Evolutionary conservation across 2,113 vertebrate species (phyloP), one percentile per base, ranked within the genome.

Genomic region (Struthidea cinerea): DNA sequence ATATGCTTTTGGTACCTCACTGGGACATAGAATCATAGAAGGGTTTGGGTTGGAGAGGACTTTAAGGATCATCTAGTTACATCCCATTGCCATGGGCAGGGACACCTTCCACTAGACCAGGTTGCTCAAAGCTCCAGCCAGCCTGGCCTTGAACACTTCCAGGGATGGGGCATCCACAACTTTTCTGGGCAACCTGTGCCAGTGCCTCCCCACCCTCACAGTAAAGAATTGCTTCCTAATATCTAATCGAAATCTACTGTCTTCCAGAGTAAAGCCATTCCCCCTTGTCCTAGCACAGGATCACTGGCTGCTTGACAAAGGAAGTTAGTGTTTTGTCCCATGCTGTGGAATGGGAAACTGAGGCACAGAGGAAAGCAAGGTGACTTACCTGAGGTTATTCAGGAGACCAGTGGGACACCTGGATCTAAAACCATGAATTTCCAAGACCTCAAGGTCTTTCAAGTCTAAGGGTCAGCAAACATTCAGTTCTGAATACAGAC

Each of bases 131-230:
- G 22, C 27, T 13, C 18, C 64, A 56, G 14, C 13, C 63, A 56
- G 1, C 32, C 35, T 70, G 41, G 22, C 15, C 49, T 50, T 50
- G 35, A 63, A 37, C 35, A 63, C 9, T 56, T 33, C 22, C 42
- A 70, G 11, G 27, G 1, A 28, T 37, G 42, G 6, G 4, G 3
- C 7, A 70, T 44, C 42, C 13, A n/a, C 18, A 28, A 0, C 1
- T 37, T 70, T 35, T 84, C 42, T 70, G 49, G 49, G 6, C 18
- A 56, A 12, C 32, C 4, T 70, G 16, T 33, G 9, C 8, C 64
- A 49, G 22, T 7, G 32, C 5, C 35, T 56, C 42, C 37, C 18
- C 56, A 70, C 3, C 8, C 12, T 70, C 47, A 20, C 16, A 42
- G 27, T 24, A 37, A 49, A 37, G 8, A 70, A 63, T 6, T 49